phyloP scores from a whole-genome alignment of 1,140 invertebrate species.

The Drepana arcuata region DNA sequence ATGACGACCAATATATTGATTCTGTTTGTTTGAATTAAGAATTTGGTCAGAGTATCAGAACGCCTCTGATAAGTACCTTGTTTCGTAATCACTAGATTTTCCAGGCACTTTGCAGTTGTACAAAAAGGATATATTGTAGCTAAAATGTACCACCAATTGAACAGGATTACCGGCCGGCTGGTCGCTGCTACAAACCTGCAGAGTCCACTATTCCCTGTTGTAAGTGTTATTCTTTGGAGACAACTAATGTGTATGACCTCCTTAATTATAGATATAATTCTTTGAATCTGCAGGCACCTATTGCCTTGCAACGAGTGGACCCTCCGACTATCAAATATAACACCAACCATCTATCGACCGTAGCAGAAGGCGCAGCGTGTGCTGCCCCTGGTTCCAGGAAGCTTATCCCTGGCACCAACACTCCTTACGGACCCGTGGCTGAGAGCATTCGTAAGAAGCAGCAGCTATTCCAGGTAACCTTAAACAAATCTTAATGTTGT shows the following conservation, averaged over 20 bases:
- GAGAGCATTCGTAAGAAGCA: conserved; percentile 41
- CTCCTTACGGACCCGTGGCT: conserved; percentile 34
- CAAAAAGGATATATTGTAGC: conserved; percentile 12
- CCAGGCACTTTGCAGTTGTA: conserved; percentile 14
- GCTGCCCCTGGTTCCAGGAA: conserved; percentile 30
- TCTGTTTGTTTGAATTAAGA: too few species aligned
- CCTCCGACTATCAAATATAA: conserved; percentile 48
- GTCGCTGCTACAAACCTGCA: conserved; percentile 48
- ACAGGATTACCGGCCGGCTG: conserved; percentile 48
- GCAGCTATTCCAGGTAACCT: conserved; percentile 53
- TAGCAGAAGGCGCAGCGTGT: conserved; percentile 35
- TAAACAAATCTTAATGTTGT: too few species aligned
- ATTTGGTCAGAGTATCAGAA: conserved; percentile 19
- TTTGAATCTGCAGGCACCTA: conserved; percentile 36
- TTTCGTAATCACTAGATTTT: conserved; percentile 59
- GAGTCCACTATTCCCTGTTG: conserved; percentile 53
- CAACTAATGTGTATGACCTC: too few species aligned
- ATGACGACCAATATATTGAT: too few species aligned
- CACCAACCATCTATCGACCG: conserved; percentile 47
- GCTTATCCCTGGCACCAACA: conserved; percentile 53
- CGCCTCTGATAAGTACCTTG: conserved; percentile 44
- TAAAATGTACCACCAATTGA: conserved; percentile 61
- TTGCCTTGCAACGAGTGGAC: conserved; percentile 61
- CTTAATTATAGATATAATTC: conserved; percentile 7
- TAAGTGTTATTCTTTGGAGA: too few species aligned